Evolutionary conservation across 2,888 invertebrate species (phyloP).

Genomic region (Drosophila neotestacea): DNA sequence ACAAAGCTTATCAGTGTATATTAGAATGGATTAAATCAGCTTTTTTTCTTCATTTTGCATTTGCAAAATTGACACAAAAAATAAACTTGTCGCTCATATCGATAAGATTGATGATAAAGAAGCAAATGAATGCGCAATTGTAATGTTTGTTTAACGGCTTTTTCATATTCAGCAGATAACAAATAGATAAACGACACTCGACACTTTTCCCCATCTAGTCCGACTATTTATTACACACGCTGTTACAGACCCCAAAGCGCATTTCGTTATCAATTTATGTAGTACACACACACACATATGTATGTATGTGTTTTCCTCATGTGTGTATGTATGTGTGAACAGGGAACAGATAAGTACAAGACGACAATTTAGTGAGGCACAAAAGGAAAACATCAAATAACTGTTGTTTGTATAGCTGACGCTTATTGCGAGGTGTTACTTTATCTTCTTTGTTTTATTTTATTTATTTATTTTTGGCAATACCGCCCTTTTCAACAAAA

Average conservation of each 20-base stretch:
- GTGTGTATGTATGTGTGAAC: neutral
- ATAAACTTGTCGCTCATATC: constrained; percentile 25
- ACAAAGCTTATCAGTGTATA: neutral
- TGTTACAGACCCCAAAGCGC: constrained; percentile 40
- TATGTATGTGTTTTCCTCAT: neutral
- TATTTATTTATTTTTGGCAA: constrained; percentile 29
- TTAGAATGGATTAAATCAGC: constrained; percentile 13
- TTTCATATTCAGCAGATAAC: constrained; percentile 38
- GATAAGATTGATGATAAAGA: constrained; percentile 52
- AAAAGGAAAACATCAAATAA: constrained; percentile 41
- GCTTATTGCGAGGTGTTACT: constrained; percentile 33
- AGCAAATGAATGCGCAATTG: constrained; percentile 18
- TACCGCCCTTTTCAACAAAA: constrained; percentile 21
- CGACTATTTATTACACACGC: constrained; percentile 6
- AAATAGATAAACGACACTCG: constrained; percentile 60
- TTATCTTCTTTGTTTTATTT: constrained; percentile 10
- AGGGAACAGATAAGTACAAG: constrained; percentile 59
- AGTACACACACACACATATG: neutral
- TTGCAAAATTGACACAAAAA: constrained; percentile 49
- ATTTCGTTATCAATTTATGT: constrained; percentile 56
- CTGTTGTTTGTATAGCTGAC: constrained; percentile 45
- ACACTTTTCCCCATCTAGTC: constrained; percentile 8
- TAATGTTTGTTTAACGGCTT: constrained; percentile 49
- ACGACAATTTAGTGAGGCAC: constrained; percentile 43
- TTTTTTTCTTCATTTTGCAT: constrained; percentile 20